Percentiles rank a stretch among this genome's conserved stretches.
These are phyloP conservation scores for Aphrophora alni DNA, from an alignment of 2,888 invertebrate species.

Conservation along the genomic window DNA sequence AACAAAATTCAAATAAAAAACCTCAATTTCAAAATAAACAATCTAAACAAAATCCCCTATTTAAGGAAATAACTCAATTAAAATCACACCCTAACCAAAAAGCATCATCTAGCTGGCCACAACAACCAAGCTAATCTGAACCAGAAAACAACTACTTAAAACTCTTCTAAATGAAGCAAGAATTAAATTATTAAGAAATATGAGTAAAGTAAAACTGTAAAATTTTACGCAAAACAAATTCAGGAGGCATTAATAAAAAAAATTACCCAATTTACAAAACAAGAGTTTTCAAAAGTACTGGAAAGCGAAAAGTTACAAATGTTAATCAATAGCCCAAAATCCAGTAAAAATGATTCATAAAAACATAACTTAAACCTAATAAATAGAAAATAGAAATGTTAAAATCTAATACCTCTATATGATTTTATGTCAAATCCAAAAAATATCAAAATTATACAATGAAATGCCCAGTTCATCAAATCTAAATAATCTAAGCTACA, in stretches of 20 bases:
- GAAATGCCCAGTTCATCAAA: too few relatives aligned
- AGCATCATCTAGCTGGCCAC: background rate
- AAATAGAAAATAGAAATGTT: too few relatives aligned
- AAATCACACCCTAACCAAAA: background rate
- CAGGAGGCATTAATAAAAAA: background rate
- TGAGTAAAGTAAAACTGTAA: background rate
- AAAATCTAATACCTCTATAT: too few relatives aligned
- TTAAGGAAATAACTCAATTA: background rate
- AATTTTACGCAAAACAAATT: background rate
- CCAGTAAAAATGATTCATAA: too few relatives aligned
- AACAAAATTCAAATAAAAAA: background rate
- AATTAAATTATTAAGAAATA: too few relatives aligned
- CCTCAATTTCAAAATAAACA: background rate
- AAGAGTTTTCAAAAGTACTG: background rate
- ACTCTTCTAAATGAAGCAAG: too few relatives aligned
- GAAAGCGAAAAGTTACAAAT: background rate
- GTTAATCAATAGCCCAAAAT: background rate
- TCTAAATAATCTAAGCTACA: too few relatives aligned
- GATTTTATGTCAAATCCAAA: too few relatives aligned
- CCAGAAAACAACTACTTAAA: background rate
- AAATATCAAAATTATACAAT: too few relatives aligned
- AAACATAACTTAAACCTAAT: too few relatives aligned
- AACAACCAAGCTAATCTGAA: background rate
- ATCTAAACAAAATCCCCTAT: background rate
- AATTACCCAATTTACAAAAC: background rate